Conservation (phyloP, 2,113 vertebrate species). For the Bolborhynchus lineola region DNA sequence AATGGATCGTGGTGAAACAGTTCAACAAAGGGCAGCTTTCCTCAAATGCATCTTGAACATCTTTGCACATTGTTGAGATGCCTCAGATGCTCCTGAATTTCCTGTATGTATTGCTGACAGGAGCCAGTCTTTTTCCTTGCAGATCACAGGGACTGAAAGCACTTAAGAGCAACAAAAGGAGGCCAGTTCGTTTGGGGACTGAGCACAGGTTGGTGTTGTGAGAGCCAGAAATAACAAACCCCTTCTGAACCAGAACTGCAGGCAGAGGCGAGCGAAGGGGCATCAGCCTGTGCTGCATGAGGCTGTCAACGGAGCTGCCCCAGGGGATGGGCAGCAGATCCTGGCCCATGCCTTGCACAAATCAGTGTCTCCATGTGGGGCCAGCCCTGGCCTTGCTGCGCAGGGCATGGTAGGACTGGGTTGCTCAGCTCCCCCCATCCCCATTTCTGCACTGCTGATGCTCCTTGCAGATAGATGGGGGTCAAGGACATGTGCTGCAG, state of each 20-base stretch:
- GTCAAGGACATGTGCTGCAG: not conserved
- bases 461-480: not conserved
- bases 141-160: not conserved
- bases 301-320: not conserved
- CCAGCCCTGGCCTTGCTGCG: not conserved
- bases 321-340: not conserved
- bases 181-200: not conserved
- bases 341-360: not conserved
- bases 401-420: not conserved
- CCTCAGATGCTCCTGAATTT: not conserved
- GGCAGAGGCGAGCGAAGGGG: not conserved
- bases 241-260: not conserved
- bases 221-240: not conserved
- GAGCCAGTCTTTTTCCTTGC: not conserved
- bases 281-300: not conserved
- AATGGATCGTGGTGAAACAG: not conserved
- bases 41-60: not conserved
- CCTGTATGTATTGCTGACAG: rapidly evolving
- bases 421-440: not conserved
- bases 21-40: not conserved
- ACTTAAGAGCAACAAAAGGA: not conserved
- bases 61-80: not conserved
- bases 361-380: not conserved
- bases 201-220: not conserved
- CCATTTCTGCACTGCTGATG: not conserved